Evolutionary conservation across 1,140 invertebrate genomes (phyloP), one percentile per base, ranked within the genome.

Genomic region (Limonius californicus): DNA sequence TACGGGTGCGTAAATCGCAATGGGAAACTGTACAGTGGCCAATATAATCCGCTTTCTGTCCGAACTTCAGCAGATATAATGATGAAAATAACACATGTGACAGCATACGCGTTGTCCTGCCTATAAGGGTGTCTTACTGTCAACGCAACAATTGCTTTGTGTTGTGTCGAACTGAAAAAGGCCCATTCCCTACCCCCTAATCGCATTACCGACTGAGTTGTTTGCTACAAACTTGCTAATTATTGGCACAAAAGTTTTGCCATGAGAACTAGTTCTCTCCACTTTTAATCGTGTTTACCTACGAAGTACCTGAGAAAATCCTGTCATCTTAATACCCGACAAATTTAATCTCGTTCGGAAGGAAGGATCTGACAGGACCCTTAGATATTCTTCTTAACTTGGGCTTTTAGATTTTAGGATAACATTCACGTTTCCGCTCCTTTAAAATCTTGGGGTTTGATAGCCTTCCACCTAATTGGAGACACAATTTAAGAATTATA

Each of bases 71-170:
- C 59, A 62, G 70, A 72, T 68, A 70, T 76, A 76, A 76, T 76
- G 70, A 76, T 66, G 70, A 70, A 71, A 71, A 71, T 72, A 76
- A 75, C 74, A 76, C 72, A 73, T 76, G 73, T 74, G 73, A 67
- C 64, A 63, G 63, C 66, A 57, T 62, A 63, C 64, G 67, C 61
- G 60, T 55, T 58, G 35, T 67, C 66, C 70, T 72, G 64, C 65
- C 65, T 69, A 71, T 72, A 73, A 74, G 74, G 72, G 71, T 68
- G 70, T 73, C 73, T 75, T 74, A 75, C 68, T 75, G 74, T 76
- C 74, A 76, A 68, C 73, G 70, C 56, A 64, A 74, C 72, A 74
- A 74, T 74, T 70, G 70, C 68, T 63, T 64, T 63, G 32, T 63
- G 43, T 67, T 39, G 54, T 54, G 39, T 53, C 20, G 15, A 35